A percentile compares a stretch with the other conserved stretches of the same genome.
Evolutionary conservation across 2,888 invertebrate species (phyloP).

Genomic region (Aradus depressus): DNA sequence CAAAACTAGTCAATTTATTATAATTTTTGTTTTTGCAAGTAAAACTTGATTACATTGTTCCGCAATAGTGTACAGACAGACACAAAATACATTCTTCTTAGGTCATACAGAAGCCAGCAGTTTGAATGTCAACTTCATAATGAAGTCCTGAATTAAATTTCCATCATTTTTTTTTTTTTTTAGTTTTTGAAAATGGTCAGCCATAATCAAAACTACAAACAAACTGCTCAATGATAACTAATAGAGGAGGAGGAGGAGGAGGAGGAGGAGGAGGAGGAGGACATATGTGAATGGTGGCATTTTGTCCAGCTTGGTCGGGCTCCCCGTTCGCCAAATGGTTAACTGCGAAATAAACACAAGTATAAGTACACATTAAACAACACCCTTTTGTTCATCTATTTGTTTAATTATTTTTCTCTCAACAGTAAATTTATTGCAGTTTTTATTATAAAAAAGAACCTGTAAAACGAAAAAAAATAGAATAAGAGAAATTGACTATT

Average conservation of each 20-base stretch:
- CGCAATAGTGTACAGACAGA: too few relatives aligned
- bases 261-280: too few relatives aligned
- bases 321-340: constrained; percentile 14
- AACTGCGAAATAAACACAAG: constrained; percentile 21
- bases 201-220: constrained; percentile 10
- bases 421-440: too few relatives aligned
- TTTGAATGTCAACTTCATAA: constrained; percentile 9
- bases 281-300: constrained; percentile 9
- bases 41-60: too few relatives aligned
- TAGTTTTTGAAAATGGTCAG: neutral
- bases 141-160: too few relatives aligned
- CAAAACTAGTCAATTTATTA: constrained; percentile 1
- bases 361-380: constrained; percentile 15
- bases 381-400: too few relatives aligned
- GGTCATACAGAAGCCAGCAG: constrained; percentile 7
- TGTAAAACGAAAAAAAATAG: neutral
- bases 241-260: constrained; percentile 1
- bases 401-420: too few relatives aligned
- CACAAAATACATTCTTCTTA: constrained; percentile 15
- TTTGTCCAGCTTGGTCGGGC: constrained; percentile 18
- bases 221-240: constrained; percentile 13
- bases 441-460: neutral
- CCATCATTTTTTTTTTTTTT: neutral
- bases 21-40: neutral
- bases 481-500: too few relatives aligned